Conservation (phyloP, 1,140 invertebrate genomes). For the Microplitis mediator region DNA sequence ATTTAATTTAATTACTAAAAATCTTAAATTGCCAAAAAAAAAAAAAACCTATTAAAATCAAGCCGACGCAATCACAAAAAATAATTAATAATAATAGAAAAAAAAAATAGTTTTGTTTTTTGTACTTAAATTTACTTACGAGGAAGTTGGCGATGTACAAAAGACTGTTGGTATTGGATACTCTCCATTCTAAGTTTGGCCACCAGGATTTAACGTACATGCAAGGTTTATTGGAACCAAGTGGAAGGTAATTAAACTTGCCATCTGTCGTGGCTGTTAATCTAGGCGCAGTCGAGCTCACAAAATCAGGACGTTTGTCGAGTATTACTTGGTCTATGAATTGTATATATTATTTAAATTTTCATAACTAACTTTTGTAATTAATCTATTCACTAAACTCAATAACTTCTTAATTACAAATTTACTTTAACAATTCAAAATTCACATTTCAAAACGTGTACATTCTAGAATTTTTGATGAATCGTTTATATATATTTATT, state of each 20-base stretch:
- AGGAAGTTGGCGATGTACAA: constrained; percentile 46
- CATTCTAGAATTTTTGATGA: no score
- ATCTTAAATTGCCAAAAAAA: no score
- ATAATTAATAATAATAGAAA: not conserved
- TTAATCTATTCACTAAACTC: not conserved
- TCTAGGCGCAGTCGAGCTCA: constrained; percentile 44
- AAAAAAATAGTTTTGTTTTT: not conserved
- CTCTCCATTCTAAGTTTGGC: constrained; percentile 57
- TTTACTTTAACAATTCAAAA: no score
- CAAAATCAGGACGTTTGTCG: constrained; percentile 39
- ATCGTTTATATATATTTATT: no score
- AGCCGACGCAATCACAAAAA: not conserved
- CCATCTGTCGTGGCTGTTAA: constrained; percentile 44
- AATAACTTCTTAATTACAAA: no score
- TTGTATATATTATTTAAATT: constrained; percentile 25
- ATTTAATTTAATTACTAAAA: no score
- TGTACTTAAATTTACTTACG: constrained; percentile 35
- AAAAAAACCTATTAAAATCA: no score
- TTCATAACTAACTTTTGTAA: not conserved
- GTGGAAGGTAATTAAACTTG: constrained; percentile 53
- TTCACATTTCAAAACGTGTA: no score
- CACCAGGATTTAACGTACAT: constrained; percentile 56
- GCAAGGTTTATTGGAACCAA: constrained; percentile 55
- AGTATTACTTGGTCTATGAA: constrained; percentile 36
- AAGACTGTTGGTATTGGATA: constrained; percentile 51